phyloP scores from a whole-genome alignment of 2,113 vertebrate species.

The Hippocampus barbouri region DNA sequence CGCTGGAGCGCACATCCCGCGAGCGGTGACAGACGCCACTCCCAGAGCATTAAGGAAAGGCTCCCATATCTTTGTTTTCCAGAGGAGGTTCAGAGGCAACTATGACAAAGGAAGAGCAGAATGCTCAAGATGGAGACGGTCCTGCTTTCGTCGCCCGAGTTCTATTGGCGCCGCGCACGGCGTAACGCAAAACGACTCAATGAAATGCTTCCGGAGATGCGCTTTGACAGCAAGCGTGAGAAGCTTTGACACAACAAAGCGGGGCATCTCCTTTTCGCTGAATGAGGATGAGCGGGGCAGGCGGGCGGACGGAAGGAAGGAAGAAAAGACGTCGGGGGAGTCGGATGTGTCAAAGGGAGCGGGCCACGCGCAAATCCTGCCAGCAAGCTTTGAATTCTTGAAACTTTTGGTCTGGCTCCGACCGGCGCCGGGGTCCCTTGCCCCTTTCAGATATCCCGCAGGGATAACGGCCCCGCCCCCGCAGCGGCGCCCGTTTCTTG shows the following conservation, averaged over 20 bases:
- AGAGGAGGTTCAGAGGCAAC: no score
- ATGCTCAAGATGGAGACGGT: no score
- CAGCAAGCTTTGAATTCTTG: slow-evolving; percentile 64
- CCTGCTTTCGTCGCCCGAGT: no score
- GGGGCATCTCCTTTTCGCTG: slow-evolving; percentile 42
- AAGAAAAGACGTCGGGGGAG: slow-evolving; percentile 39
- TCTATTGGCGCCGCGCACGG: no score
- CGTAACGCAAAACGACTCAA: no score
- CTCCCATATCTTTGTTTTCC: no score
- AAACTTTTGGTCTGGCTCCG: slow-evolving; percentile 39
- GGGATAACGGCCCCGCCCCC: slow-evolving; percentile 45
- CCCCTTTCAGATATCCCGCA: slow-evolving; percentile 43
- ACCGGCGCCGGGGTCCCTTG: slow-evolving; percentile 46
- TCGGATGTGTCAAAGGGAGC: slow-evolving; percentile 37
- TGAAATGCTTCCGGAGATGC: no score
- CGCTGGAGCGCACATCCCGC: no score
- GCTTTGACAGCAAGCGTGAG: slow-evolving; percentile 50
- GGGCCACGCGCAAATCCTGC: slow-evolving; percentile 24
- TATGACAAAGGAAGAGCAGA: no score
- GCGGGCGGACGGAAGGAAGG: slow-evolving; percentile 13
- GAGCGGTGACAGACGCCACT: no score
- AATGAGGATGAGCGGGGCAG: slow-evolving; percentile 39
- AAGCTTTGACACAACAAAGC: slow-evolving; percentile 54
- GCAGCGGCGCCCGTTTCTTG: no score
- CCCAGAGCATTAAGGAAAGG: no score